Base-by-base conservation (phyloP, 2,113 vertebrate species). In the Cochlearius cochlearius region DNA sequence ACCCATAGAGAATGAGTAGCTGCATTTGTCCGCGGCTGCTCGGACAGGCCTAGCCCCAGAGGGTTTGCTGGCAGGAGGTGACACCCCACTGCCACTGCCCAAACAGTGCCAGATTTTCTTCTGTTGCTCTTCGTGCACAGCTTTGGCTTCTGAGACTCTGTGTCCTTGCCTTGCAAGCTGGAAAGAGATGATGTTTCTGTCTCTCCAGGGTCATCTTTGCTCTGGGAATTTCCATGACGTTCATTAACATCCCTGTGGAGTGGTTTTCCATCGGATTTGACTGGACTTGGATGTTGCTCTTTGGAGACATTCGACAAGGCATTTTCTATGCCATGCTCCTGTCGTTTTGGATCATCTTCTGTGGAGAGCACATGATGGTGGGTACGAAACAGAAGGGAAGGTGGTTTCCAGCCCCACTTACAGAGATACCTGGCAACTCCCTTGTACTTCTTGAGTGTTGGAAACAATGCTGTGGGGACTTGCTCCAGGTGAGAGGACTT, bases 341-440 rank as follows among this genome's bases (percentile, higher is more conserved):
- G 38, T 99, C 99, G 0, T 99, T 99, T 94, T 99, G 99, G 99
- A 99, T 99, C 97, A 99, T 99, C 97, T 99, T 99, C 98, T 99
- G 99, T 1, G 99, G 99, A 34, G 99, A 99, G 97, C 99, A 99
- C 97, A 99, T 99, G 97, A 99, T 99, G 99, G 99, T 99, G 87
- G 49, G 98, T 94, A 21, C 5, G 0, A 19, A 55, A 11, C 21
- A 5, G 22, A 3, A 1, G 10, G 27, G 16, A 45, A 45, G 34
- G 58, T 18, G 36, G 4, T 27, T 63, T 47, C 79, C 53, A 11
- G 34, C 52, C 38, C 67, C 0, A 0, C 25, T 75, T 49, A 45
- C 41, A 62, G 43, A 3, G 16, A 2, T 62, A 27, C 26, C 38
- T 16, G 66, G 20, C 79, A 30, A 18, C 47, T 66, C n/a, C 50